Evolutionary conservation across 2,888 invertebrate genomes (phyloP), one percentile per base, ranked within the genome.

Genomic region (Pollenia labialis): DNA sequence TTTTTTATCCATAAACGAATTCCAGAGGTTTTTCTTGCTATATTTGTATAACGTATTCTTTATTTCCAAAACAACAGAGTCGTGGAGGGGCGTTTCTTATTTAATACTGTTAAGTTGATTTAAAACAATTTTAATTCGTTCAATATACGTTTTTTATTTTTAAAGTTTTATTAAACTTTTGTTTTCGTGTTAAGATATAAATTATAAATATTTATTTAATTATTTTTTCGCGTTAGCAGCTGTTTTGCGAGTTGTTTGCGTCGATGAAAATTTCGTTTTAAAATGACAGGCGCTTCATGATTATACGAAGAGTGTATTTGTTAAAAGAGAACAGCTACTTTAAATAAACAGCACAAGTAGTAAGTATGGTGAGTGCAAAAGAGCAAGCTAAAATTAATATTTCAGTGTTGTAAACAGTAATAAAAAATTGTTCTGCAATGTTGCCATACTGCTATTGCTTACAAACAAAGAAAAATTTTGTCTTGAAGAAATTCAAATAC

Each of bases 201-300:
- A 44, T 60, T 9, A 44, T 52, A 46, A 74, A 60, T 44, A 69
- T 40, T 32, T 60, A 48, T 66, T 75, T 64, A 40, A 69, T 32
- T 58, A 32, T 71, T 42, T 71, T 71, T 74, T 81, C 58, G 66
- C 64, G 69, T 79, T 60, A 54, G 72, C 82, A 84, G 80, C 72
- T 81, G 80, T 60, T 83, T 10, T 56, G 48, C 84, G 54, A 84
- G 84, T 68, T 74, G 87, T 77, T 84, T 81, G 87, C 87, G 87
- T 84, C 72, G 84, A 87, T 68, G 60, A 87, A 81, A 75, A 62
- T 72, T 81, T 81, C 50, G 64, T 87, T 76, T 56, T 62, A 83
- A 80, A 86, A 76, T 79, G 83, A 83, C 80, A 83, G 83, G 80
- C 86, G 86, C 79, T 82, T 58, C 48, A 16, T 52, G 64, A 44